Conservation (phyloP, 2,797 vertebrate species). For the Gymnothorax javanicus region DNA sequence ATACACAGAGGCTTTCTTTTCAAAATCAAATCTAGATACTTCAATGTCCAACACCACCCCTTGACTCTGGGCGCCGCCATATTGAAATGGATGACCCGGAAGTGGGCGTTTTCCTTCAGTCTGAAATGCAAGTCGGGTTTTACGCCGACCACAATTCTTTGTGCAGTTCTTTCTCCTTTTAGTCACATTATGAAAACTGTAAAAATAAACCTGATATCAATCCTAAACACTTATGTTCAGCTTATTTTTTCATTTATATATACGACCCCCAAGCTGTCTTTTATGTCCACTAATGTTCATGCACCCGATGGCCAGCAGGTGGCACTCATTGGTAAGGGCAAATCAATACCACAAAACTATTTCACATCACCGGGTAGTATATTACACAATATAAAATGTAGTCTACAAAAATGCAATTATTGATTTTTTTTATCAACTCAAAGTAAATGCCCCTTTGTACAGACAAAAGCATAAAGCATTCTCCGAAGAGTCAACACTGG, state of each 20-base stretch:
- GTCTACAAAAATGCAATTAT: too few relatives aligned
- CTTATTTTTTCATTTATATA: not conserved
- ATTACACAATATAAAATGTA: too few relatives aligned
- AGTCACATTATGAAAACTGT: not conserved
- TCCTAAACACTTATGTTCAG: not conserved
- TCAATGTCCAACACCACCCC: constrained; percentile 41
- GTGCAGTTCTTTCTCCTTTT: not conserved
- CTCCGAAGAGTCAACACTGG: not conserved
- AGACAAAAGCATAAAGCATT: not conserved
- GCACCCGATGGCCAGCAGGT: not conserved
- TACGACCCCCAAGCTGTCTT: not conserved
- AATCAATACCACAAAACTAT: not conserved
- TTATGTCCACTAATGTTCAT: not conserved
- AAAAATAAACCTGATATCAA: not conserved
- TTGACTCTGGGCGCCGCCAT: constrained; percentile 72
- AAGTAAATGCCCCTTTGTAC: not conserved
- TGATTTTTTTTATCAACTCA: too few relatives aligned
- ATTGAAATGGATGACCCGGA: constrained; percentile 54
- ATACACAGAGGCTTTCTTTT: not conserved
- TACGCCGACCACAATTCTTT: too few relatives aligned
- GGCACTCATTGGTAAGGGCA: not conserved
- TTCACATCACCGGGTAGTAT: too few relatives aligned
- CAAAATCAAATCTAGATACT: constrained; percentile 25
- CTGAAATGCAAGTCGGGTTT: not conserved
- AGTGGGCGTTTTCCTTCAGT: not conserved